Evolutionary conservation across 2,888 invertebrate genomes (phyloP), one percentile per base, ranked within the genome.

Genomic region (Dryobota labecula): DNA sequence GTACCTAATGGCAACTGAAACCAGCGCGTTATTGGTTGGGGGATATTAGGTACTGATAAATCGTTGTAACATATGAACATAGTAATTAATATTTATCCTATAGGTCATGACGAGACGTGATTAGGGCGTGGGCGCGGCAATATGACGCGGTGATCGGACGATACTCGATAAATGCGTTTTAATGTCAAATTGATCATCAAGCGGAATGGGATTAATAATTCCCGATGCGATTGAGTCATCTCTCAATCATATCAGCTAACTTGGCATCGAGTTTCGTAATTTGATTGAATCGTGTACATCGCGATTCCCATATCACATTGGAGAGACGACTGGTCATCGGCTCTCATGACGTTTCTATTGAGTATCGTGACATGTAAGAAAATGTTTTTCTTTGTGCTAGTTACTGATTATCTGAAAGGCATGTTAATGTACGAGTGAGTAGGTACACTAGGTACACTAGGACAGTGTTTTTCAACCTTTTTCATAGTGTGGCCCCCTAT

Each of bases 171-270:
- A 57, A 66, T 57, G 47, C 47, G 54, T 51, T 77, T 65, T 71
- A 54, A 80, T 61, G 67, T 15, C 49, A 74, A 74, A 71, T 63
- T 45, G 74, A 30, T 69, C 41, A 67, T 49, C 30, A 51, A 77
- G 60, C 53, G 61, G 18, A 24, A n/a, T 53, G 24, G 27, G 66
- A 69, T 78, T 73, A 73, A 73, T 77, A 43, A 82, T 47, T 54
- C 20, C 33, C 51, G 33, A 30, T 68, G 56, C 27, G 38, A 74
- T 62, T 43, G 58, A 66, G 70, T 69, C 74, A 71, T 63, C 68
- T 67, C 53, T 74, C 65, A 33, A 62, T 76, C 60, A 66, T 57
- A 60, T 61, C 58, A 54, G 43, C 51, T 65, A 64, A 68, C 62
- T 81, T 70, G 58, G 24, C 54, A 53, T 70, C 47, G 7, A 61